Base-by-base conservation (phyloP, 30 jellyfish, hydroid and myxozoan genomes). In the Chironex yamaguchii region DNA sequence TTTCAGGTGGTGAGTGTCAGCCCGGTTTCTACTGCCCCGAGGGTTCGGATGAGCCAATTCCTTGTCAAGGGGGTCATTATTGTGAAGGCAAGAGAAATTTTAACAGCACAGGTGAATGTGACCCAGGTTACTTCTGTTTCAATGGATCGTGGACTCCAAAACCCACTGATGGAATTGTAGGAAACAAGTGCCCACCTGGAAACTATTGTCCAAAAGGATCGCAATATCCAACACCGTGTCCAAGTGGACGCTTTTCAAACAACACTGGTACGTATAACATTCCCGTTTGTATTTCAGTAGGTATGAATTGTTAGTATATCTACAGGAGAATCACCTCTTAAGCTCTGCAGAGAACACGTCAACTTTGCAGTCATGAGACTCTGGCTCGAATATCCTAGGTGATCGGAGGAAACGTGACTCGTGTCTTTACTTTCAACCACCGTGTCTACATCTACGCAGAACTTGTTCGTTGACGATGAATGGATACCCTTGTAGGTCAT, bases 1-100 rank as follows among this genome's bases (percentile, higher is more conserved):
- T 34, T 76, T 12, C 73, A 93, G 98, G 98, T 66, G 98, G 98
- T 2, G 96, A 72, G 79, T 93, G 98, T 62, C 98, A 84, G 65
- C 96, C 97, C 17, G 98, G 98, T 13, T 93, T 77, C 50, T 93
- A 81, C 85, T 93, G 98, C 50, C 97, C 98, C 1, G 79, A 65
- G 1, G 98, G 98, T 9, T 74, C 96, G 29, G 53, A 89, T 31
- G 89, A 81, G 64, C 98, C 97, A 36, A 51, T 58, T 11, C 94
- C 97, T 1, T 93, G 98, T 67, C 91, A 78, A 28, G 96, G 96
- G 25, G 98, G 98, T 17, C 85, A 67, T 69, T 93, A 80, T 52
- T 93, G 98, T 29, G 91, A 74, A 31, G 96, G 96, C 11, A 82
- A 87, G 70, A 72, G 98, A 1, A 85, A 78, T 62, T 63, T 22